These are phyloP conservation scores for Melanotaenia trifasciata DNA, from an alignment of 2,797 vertebrate genomes.

Conservation along the genomic window DNA sequence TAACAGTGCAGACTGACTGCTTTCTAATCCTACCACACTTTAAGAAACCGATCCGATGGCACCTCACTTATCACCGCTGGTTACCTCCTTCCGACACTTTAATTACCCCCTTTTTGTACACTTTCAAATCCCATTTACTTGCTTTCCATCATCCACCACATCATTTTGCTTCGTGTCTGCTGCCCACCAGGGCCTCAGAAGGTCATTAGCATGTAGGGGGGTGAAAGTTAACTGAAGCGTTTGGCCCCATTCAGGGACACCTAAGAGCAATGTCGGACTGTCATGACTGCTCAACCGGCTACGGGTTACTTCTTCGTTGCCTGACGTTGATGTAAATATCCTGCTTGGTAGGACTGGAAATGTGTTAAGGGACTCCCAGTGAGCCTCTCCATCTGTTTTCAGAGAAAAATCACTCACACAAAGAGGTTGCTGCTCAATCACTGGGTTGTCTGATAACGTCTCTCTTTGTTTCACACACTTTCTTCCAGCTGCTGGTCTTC, in stretches of 20 bases:
- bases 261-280: constrained; percentile 42
- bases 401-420: constrained; percentile 52
- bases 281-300: constrained; percentile 38
- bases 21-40: constrained; percentile 63
- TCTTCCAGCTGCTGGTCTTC: constrained; percentile 39
- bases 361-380: constrained; percentile 33
- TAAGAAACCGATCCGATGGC: constrained; percentile 60
- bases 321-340: constrained; percentile 65
- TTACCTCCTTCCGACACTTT: constrained; percentile 77
- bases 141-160: constrained; percentile 78
- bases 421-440: constrained; percentile 29
- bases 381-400: constrained; percentile 69
- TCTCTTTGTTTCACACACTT: constrained; percentile 34
- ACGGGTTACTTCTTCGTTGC: constrained; percentile 67
- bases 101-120: constrained; percentile 70
- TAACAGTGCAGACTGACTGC: constrained; percentile 40
- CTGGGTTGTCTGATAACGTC: constrained; percentile 42
- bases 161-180: constrained; percentile 66
- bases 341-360: constrained; percentile 50
- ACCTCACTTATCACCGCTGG: constrained; percentile 79
- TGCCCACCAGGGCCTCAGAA: constrained; percentile 41
- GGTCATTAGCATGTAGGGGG: constrained; percentile 69
- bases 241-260: constrained; percentile 70
- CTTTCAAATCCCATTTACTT: constrained; percentile 54
- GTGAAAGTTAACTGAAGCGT: constrained; percentile 38